Conservation (phyloP, 2,888 invertebrate species). For the Caenorhabditis sp. region DNA sequence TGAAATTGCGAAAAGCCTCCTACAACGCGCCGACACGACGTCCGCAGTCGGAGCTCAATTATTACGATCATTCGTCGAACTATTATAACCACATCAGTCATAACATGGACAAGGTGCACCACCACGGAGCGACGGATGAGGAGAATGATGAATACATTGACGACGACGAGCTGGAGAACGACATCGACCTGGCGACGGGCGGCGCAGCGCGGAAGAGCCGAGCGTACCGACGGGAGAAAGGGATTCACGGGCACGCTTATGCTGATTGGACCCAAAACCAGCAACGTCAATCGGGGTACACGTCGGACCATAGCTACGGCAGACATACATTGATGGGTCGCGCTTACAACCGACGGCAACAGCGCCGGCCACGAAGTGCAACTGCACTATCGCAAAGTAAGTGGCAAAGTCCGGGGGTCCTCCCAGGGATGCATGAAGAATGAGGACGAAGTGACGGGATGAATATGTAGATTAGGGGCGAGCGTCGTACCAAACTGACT, state of each 20-base stretch:
- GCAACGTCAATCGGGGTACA: constrained; percentile 64
- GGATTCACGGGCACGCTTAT: constrained; percentile 51
- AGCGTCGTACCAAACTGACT: constrained; percentile 34
- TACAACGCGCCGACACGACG: constrained; percentile 61
- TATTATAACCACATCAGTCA: constrained; percentile 64
- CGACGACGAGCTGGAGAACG: constrained; percentile 66
- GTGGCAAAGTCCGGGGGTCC: constrained; percentile 22
- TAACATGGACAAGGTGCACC: constrained; percentile 58
- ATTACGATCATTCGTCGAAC: constrained; percentile 60
- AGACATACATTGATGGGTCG: constrained; percentile 57
- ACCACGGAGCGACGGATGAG: constrained; percentile 42
- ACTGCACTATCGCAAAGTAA: constrained; percentile 76
- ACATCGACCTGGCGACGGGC: constrained; percentile 63
- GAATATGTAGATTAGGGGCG: constrained; percentile 43
- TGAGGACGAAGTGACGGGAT: constrained; percentile 39
- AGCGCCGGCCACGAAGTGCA: constrained; percentile 74
- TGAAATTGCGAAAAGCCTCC: constrained; percentile 67
- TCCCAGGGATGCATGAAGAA: constrained; percentile 33
- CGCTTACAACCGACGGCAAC: constrained; percentile 64
- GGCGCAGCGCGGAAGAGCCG: constrained; percentile 67
- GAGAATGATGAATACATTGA: constrained; percentile 64
- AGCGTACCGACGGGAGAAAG: constrained; percentile 64
- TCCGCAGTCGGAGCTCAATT: constrained; percentile 71
- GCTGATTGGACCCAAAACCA: constrained; percentile 71
- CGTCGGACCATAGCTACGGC: constrained; percentile 75